phyloP scores from a whole-genome alignment of 1,140 invertebrate genomes.

The Fopius arisanus region DNA sequence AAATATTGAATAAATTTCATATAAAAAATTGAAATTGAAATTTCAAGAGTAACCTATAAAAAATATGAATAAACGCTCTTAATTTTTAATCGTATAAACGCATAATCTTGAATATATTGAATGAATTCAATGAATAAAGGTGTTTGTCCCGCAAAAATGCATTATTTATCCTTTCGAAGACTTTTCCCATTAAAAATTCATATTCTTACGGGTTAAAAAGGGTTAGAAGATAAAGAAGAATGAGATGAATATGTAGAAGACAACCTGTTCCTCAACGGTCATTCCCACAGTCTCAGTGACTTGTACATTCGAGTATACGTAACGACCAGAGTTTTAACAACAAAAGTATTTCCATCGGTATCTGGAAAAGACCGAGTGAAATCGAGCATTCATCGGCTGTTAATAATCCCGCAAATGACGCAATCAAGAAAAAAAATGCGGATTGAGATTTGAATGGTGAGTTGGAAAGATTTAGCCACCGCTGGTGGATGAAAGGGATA shows the following conservation, averaged over 20 bases:
- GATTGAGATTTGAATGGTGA: neutral
- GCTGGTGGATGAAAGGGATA: neutral
- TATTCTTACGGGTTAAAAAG: neutral
- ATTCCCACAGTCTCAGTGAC: constrained; percentile 12
- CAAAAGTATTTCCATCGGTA: neutral
- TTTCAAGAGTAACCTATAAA: no score
- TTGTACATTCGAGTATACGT: neutral
- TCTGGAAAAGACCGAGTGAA: neutral
- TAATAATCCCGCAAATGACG: neutral
- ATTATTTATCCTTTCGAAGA: neutral
- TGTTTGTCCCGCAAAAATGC: neutral
- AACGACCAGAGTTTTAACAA: neutral
- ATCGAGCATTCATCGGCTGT: neutral
- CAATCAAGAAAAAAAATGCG: neutral
- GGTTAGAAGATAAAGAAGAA: neutral
- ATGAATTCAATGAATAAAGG: no score
- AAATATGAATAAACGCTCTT: no score
- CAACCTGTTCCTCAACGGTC: constrained; percentile 11
- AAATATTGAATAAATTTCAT: no score
- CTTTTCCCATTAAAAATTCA: neutral
- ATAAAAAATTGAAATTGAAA: no score
- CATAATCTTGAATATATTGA: no score
- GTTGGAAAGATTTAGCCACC: neutral
- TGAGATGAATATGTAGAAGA: constrained; percentile 8
- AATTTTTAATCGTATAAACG: no score